Base-by-base conservation (phyloP, 2,888 invertebrate species). In the Drosophila acutilabella region DNA sequence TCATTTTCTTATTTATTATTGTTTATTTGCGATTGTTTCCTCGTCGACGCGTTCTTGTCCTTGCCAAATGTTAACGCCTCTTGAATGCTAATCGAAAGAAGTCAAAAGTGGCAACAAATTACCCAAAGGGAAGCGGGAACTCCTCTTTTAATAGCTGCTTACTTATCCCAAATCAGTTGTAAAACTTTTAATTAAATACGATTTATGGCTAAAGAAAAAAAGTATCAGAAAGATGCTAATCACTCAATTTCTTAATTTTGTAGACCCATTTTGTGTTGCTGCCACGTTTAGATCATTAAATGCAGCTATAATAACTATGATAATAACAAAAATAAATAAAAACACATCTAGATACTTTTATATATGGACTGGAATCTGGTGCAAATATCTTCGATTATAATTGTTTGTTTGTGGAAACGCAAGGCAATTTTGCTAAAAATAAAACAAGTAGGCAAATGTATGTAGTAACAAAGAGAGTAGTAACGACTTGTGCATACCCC, bases 41-140 rank as follows among this genome's bases (percentile, higher is more conserved):
- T 50, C 66, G 75, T 38, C 56, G 30, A n/a, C 10, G 7, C 23
- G 62, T 52, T 26, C 71, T 70, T 85, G 85, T 83, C 83, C 83
- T 83, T 83, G 83, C 74, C 70, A 74, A 86, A 78, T 74, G 81
- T 67, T 76, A 83, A 80, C 54, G 80, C 76, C 86, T 65, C 65
- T 40, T 36, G 62, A 33, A 54, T 62, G 47, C 18, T 33, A 59
- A 59, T 41, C 13, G 18, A n/a, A 11, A 13, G 33, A n/a, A 26
- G 23, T 7, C 13, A 4, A 41, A 38, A n/a, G 42, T 11, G 41
- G 8, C 1, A 10, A 8, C 1, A 30, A 30, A 30, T 30, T 1
- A 8, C 8, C 0, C 30, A 2, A 10, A 13, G 18, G 10, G n/a
- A 20, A 11, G n/a, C 13, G 5, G 13, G 33, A 13, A 26, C 33